Evolutionary conservation across 2,113 vertebrate species (phyloP), one percentile per base, ranked within the genome.

Genomic region (Gobiocypris rarus): DNA sequence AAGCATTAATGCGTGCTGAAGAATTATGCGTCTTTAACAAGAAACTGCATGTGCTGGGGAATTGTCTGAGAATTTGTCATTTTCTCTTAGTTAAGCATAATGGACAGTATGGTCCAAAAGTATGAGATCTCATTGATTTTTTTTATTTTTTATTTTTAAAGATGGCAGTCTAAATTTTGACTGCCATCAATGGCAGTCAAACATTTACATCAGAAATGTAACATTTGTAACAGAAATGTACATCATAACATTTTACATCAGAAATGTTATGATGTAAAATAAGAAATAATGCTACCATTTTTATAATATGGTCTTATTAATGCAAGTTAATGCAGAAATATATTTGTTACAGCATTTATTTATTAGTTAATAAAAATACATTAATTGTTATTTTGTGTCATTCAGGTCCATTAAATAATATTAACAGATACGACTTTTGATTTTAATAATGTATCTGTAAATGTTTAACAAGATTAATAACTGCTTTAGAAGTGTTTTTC

Each of bases 1-100:
- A 59, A 63, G 50, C 58, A 22, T 74, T 69, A 45, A 24, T 81
- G 82, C 69, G 31, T 54, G 50, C 69, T 38, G 10, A 28, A 24
- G n/a, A 76, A 58, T 76, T 54, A 19, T 5, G 10, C 15, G 11
- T 65, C 5, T 58, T 58, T 50, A 75, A 52, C 13, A 28, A 28
- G 9, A 54, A 76, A 52, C 48, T 22, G 38, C 69, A 4, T 14
- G 11, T 22, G 70, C n/a, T 73, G 11, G 48, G 15, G n/a, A n/a
- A 24, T 48, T 74, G 70, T 73, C 11, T 48, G 1, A 73, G 19
- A 67, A 22, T 67, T 1, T 67, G 28, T 9, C 0, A 19, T 6
- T 38, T 10, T 69, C 17, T 69, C 3, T 22, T 24, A 59, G 56
- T 59, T n/a, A 59, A 59, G 8, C 19, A n/a, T 31, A 65, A 67